Conservation (phyloP, 2,113 vertebrate species). For the Perognathus longimembris region DNA sequence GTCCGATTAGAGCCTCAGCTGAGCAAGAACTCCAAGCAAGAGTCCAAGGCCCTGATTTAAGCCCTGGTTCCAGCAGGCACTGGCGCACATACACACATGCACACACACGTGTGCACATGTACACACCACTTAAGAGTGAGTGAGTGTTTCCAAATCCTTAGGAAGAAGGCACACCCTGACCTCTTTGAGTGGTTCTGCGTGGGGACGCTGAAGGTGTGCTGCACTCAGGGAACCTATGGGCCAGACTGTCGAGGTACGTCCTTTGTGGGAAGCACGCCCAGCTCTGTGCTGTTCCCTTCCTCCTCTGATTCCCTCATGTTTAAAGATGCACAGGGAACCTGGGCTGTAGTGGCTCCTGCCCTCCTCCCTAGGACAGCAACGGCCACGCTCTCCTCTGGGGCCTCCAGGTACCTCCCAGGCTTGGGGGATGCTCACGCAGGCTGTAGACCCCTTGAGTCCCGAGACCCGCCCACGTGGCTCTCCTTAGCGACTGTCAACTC, state of each 20-base stretch:
- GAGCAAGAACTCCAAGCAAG: too few relatives aligned
- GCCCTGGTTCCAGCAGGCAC: too few relatives aligned
- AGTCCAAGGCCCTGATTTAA: too few relatives aligned
- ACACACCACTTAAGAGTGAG: neutral
- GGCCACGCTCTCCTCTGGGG: neutral
- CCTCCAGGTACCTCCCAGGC: neutral
- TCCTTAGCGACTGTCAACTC: too few relatives aligned
- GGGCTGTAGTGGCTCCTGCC: neutral
- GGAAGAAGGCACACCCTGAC: slow-evolving; percentile 93
- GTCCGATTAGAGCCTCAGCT: too few relatives aligned
- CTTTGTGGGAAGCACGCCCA: fast-evolving
- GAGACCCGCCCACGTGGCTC: too few relatives aligned
- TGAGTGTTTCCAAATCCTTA: slow-evolving; percentile 66
- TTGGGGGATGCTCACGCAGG: neutral
- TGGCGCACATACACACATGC: too few relatives aligned
- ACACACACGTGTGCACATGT: too few relatives aligned
- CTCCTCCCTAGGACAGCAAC: neutral
- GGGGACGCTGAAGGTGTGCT: slow-evolving; percentile 93
- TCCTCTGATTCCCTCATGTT: fast-evolving
- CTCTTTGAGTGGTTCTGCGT: slow-evolving; percentile 96
- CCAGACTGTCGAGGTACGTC: slow-evolving; percentile 91
- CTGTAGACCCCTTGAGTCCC: neutral
- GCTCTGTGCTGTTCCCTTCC: fast-evolving
- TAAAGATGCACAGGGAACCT: neutral
- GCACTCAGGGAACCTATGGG: slow-evolving; percentile 93